Percentiles rank a stretch among this genome's conserved stretches.
Conservation (phyloP, 2,888 invertebrate genomes). For the Poecilus cupreus region DNA sequence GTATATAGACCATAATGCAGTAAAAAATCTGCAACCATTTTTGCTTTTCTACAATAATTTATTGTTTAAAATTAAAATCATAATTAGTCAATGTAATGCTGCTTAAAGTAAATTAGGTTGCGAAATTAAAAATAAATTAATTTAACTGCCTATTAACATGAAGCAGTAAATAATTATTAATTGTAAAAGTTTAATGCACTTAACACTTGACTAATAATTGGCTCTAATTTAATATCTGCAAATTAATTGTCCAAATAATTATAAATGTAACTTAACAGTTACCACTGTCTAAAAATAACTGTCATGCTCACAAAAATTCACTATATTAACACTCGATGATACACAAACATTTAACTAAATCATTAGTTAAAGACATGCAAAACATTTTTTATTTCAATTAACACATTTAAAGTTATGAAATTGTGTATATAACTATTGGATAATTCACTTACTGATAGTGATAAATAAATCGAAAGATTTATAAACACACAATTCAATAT, state of each 20-base stretch:
- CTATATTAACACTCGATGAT: neutral
- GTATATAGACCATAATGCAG: no score
- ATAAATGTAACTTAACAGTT: neutral
- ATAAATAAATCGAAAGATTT: slow-evolving; percentile 4
- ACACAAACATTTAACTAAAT: neutral
- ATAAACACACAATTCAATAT: neutral
- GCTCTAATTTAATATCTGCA: neutral
- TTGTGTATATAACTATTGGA: neutral
- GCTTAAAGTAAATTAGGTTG: no score
- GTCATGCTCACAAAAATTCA: neutral
- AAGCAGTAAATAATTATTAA: no score
- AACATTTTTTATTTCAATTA: slow-evolving; percentile 28
- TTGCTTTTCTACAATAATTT: no score
- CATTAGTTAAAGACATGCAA: neutral
- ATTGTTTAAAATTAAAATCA: no score
- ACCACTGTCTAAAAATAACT: neutral
- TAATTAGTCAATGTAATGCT: no score
- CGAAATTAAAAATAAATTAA: no score
- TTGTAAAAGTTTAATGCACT: neutral
- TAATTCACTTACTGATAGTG: neutral
- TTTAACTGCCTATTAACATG: no score
- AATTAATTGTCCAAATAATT: slow-evolving; percentile 9
- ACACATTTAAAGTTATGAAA: neutral
- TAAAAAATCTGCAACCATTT: no score
- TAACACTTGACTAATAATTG: neutral